Evolutionary conservation across 1,140 invertebrate species (phyloP).

Genomic region (Drosophila cardini): DNA sequence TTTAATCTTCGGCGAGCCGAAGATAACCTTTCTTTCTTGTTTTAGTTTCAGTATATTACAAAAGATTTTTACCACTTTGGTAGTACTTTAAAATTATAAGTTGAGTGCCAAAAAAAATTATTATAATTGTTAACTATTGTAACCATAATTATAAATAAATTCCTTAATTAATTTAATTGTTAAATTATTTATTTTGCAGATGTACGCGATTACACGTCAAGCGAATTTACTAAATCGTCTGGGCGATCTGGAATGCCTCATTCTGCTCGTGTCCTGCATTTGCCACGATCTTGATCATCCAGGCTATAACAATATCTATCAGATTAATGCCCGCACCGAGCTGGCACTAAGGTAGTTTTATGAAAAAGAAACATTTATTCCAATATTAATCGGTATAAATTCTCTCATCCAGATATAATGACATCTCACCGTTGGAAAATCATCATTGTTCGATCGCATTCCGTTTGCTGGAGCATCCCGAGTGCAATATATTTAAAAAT

Average conservation of each 20-base stretch:
- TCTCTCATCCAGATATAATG: conserved; percentile 88
- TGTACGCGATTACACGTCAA: conserved; percentile 93
- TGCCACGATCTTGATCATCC: conserved; percentile 97
- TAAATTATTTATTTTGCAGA: conserved; percentile 86
- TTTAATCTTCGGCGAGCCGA: too few relatives aligned
- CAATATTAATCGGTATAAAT: not conserved
- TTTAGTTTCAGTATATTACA: too few relatives aligned
- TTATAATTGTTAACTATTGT: too few relatives aligned
- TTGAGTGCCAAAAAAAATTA: too few relatives aligned
- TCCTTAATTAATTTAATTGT: too few relatives aligned
- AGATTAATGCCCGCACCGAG: conserved; percentile 94
- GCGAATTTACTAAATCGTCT: conserved; percentile 89
- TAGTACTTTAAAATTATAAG: too few relatives aligned
- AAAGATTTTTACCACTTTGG: too few relatives aligned
- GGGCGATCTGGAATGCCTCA: conserved; percentile 90
- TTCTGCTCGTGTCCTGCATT: conserved; percentile 93
- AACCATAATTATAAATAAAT: too few relatives aligned
- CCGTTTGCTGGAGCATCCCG: conserved; percentile 90
- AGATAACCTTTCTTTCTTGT: too few relatives aligned
- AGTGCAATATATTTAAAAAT: conserved; percentile 92
- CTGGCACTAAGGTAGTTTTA: conserved; percentile 88
- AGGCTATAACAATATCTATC: conserved; percentile 95
- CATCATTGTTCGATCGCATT: conserved; percentile 95
- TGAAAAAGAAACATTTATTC: not conserved
- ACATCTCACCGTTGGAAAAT: conserved; percentile 95